Base-by-base conservation (phyloP, 2,797 vertebrate genomes). In the Varecia variegata region DNA sequence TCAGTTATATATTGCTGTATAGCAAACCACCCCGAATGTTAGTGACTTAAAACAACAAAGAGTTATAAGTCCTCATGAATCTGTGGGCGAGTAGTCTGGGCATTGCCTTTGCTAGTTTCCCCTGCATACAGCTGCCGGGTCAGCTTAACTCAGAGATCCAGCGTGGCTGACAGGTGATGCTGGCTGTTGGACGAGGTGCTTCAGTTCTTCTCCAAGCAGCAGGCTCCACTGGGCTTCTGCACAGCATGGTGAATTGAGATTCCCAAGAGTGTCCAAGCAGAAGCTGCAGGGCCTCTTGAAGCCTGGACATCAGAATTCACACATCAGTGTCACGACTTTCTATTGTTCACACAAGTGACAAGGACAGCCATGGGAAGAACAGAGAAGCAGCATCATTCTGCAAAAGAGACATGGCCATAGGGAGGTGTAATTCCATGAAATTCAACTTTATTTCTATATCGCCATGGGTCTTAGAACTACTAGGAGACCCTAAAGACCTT, bases 231-330 rank as follows among this genome's bases (percentile, higher is more conserved):
- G 13, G 40, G 17, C 47, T 92, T 65, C 67, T 3, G 11, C 27
- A 45, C 0, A 35, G 27, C 20, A 2, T 20, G 0, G 2, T 5
- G 21, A 35, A 10, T 3, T 38, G 23, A 79, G 15, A 8, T n/a
- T 90, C 20, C 27, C 32, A 54, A 15, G 23, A 62, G 7, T 68
- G 12, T 40, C 11, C 7, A 62, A 40, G 11, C 1, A 62, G 27
- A 56, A 50, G 0, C 40, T 32, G 0, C 7, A 84, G 58, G 17
- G 14, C 2, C 21, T 27, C 8, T 32, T 43, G 54, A 56, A 56
- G 14, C 7, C 47, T 50, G 25, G 32, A 90, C 0, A 17, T 7
- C 11, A n/a, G 77, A 58, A 80, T 7, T 80, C 27, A 2, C 2
- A 20, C 7, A 1, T 56, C 14, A 77, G 43, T 40, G 38, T 54